These are phyloP conservation scores for Napeogenes inachia DNA, from an alignment of 2,888 invertebrate species.

Conservation along the genomic window DNA sequence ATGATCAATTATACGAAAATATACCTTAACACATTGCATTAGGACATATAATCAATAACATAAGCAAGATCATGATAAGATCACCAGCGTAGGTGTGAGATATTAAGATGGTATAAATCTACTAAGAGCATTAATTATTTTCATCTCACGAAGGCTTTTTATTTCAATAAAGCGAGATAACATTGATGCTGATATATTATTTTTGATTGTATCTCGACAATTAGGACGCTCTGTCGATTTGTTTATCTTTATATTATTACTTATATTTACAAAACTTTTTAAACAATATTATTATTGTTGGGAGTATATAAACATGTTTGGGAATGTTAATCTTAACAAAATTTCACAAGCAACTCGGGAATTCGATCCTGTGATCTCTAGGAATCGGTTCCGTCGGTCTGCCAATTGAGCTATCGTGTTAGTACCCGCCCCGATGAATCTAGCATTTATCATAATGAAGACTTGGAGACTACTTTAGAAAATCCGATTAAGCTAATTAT, in stretches of 20 bases:
- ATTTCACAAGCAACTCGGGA: no score
- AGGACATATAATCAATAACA: slow-evolving; percentile 12
- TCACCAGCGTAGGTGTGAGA: slow-evolving; percentile 50
- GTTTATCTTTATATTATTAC: slow-evolving; percentile 7
- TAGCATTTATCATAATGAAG: no score
- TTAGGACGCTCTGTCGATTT: slow-evolving; percentile 19
- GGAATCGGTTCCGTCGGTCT: no score
- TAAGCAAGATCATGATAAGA: slow-evolving; percentile 15
- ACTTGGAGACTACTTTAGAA: no score
- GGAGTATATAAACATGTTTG: no score
- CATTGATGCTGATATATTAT: slow-evolving; percentile 58
- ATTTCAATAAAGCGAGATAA: slow-evolving; percentile 67
- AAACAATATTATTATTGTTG: no score
- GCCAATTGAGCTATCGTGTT: no score
- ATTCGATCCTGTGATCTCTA: no score
- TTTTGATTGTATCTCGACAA: slow-evolving; percentile 42
- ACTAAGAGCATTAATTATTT: slow-evolving; percentile 59
- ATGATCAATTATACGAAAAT: not conserved
- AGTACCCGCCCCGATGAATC: no score
- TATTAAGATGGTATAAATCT: slow-evolving; percentile 70
- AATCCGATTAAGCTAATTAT: no score
- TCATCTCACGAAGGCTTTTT: slow-evolving; percentile 49
- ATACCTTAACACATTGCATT: not conserved
- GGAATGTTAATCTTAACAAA: no score
- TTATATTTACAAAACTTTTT: no score